Conservation (phyloP, 2,113 vertebrate species). For the Lichenostomus cassidix region DNA sequence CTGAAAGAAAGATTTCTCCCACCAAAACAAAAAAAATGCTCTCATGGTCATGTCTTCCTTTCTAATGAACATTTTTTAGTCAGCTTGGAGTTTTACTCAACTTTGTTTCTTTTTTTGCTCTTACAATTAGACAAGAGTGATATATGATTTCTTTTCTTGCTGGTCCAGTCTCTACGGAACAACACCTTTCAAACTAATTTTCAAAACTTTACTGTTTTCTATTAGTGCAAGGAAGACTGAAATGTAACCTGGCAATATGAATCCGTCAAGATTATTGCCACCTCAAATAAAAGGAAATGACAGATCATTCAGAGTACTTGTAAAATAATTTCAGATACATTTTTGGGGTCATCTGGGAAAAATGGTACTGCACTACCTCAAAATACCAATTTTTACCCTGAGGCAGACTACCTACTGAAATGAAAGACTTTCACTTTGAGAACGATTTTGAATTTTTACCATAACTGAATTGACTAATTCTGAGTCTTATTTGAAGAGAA, state of each 20-base stretch:
- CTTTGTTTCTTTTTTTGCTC: not conserved
- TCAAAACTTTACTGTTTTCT: not conserved
- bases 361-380: not conserved
- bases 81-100: not conserved
- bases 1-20: not conserved
- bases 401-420: not conserved
- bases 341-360: constrained; percentile 2
- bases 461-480: not conserved
- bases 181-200: not conserved
- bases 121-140: not conserved
- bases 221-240: not conserved
- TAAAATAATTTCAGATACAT: constrained; percentile 14
- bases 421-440: not conserved
- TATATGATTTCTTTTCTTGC: not conserved
- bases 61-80: not conserved
- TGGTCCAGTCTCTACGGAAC: not conserved
- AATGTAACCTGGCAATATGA: not conserved
- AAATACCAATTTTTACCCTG: not conserved
- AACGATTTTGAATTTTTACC: not conserved
- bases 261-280: constrained; percentile 17
- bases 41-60: not conserved
- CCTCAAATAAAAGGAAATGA: constrained; percentile 23
- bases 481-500: constrained; percentile 11
- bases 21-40: not conserved
- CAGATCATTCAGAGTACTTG: not conserved